phyloP scores from a whole-genome alignment of 2,797 vertebrate genomes.

The Dryobates pubescens region DNA sequence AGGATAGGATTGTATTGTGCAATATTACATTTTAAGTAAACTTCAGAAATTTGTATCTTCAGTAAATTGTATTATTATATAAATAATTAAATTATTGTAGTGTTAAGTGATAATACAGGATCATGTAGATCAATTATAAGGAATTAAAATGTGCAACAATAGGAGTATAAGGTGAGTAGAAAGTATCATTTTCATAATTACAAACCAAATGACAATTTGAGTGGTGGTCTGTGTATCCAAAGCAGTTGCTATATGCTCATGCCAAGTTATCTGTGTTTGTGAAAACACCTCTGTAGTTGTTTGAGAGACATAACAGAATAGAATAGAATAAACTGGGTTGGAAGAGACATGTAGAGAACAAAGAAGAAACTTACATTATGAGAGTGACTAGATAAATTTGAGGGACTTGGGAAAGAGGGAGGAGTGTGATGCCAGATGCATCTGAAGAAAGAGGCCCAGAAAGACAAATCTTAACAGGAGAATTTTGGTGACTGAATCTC shows the following conservation, averaged over 20 bases:
- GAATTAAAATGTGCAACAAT: neutral
- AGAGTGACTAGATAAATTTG: neutral
- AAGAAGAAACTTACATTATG: neutral
- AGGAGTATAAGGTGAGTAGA: neutral
- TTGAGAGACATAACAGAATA: neutral
- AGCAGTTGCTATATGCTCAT: accelerated
- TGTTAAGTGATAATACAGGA: neutral
- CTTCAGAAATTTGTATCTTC: neutral
- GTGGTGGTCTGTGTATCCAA: neutral
- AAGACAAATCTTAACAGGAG: neutral
- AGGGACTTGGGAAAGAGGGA: neutral
- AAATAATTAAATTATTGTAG: neutral
- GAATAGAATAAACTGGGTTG: no score
- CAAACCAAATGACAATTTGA: neutral
- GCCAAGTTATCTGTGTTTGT: neutral
- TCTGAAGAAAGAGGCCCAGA: neutral
- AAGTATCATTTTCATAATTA: neutral
- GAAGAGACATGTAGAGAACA: neutral
- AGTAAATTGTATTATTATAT: neutral
- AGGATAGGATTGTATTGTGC: neutral
- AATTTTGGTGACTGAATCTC: neutral
- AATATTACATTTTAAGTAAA: neutral
- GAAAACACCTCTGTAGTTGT: neutral
- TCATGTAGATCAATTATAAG: neutral
- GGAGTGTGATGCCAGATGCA: neutral